These are phyloP conservation scores for Aspidapion aeneum DNA, from an alignment of 2,888 invertebrate genomes.

Conservation along the genomic window DNA sequence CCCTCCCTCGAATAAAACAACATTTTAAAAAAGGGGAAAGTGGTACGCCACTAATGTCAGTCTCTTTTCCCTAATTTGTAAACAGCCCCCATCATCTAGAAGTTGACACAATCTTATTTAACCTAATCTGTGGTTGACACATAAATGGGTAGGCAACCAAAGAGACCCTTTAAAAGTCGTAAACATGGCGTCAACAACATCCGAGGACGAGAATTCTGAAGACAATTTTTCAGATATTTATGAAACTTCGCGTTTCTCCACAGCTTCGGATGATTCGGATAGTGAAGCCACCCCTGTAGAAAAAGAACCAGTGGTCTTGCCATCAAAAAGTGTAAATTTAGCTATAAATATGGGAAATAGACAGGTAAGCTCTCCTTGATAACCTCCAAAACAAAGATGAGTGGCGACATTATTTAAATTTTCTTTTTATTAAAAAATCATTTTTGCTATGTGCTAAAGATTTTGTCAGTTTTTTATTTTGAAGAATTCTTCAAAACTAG, in stretches of 20 bases:
- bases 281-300: slow-evolving; percentile 29
- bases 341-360: slow-evolving; percentile 36
- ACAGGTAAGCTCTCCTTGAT: slow-evolving; percentile 32
- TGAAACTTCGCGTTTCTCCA: slow-evolving; percentile 36
- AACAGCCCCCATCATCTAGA: too few species aligned
- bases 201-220: slow-evolving; percentile 36
- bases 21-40: too few species aligned
- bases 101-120: too few species aligned
- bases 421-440: too few species aligned
- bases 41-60: too few species aligned
- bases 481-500: too few species aligned
- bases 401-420: slow-evolving; percentile 33
- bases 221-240: slow-evolving; percentile 39
- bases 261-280: slow-evolving; percentile 29
- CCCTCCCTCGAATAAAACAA: too few species aligned
- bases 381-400: background rate
- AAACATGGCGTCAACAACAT: slow-evolving; percentile 37
- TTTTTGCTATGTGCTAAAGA: too few species aligned
- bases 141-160: background rate
- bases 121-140: too few species aligned
- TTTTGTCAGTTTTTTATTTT: too few species aligned
- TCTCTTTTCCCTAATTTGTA: too few species aligned
- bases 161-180: background rate
- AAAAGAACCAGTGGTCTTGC: slow-evolving; percentile 17
- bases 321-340: slow-evolving; percentile 31